phyloP scores from a whole-genome alignment of 2,113 vertebrate species.

The Cavia porcellus region DNA sequence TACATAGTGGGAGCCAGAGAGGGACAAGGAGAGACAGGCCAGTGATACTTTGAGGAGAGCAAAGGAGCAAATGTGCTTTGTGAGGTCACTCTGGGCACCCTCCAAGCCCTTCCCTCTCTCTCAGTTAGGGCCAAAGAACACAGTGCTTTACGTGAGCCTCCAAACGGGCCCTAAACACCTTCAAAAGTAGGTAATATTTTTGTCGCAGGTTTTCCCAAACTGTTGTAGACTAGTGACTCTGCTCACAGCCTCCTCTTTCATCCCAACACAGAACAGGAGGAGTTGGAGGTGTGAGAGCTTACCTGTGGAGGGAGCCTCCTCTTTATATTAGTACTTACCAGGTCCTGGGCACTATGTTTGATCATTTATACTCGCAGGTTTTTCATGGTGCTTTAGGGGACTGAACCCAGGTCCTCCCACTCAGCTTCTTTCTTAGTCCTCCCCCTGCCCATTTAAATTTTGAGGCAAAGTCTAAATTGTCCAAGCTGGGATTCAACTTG shows the following conservation, averaged over 20 bases:
- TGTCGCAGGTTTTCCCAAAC: background rate
- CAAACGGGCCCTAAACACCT: too few species aligned
- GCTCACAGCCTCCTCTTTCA: background rate
- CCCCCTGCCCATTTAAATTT: background rate
- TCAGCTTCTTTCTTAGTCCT: background rate
- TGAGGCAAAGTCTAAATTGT: background rate
- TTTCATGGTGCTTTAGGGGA: background rate
- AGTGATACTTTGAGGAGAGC: background rate
- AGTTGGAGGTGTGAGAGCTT: accelerated
- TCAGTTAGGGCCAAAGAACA: background rate
- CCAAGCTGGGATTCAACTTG: background rate
- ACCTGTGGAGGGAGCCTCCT: accelerated
- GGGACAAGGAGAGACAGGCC: background rate
- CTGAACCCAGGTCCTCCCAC: background rate
- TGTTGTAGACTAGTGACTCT: background rate
- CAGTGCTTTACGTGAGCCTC: background rate
- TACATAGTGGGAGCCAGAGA: accelerated
- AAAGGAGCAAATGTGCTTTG: background rate
- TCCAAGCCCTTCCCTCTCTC: background rate
- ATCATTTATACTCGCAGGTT: background rate
- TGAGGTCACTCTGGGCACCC: background rate
- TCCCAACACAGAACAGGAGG: accelerated
- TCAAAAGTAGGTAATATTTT: background rate
- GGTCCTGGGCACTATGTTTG: too few species aligned
- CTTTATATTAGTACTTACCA: background rate